Percentiles rank a stretch among this genome's conserved stretches.
phyloP scores from a whole-genome alignment of 2,113 vertebrate genomes.

The Chauna torquata region DNA sequence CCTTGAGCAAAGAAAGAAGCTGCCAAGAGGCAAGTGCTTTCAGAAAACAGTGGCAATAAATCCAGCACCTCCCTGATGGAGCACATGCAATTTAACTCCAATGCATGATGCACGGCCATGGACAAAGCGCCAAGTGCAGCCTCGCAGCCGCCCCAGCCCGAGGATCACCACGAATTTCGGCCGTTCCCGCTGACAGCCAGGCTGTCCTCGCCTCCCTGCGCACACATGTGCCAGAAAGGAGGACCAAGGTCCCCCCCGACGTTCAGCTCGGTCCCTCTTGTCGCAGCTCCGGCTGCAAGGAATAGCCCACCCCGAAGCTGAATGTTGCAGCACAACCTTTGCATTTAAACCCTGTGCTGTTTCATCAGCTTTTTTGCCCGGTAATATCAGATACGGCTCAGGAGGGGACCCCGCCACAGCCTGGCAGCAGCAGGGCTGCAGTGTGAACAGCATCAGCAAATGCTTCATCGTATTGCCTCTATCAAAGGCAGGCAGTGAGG shows the following conservation, averaged over 20 bases:
- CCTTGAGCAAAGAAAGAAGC: not conserved
- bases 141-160: not conserved
- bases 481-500: no score
- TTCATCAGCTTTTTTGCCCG: no score
- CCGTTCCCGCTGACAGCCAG: fast-evolving
- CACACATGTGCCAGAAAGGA: fast-evolving
- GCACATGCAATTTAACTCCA: not conserved
- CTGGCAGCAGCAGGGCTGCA: no score
- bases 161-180: not conserved
- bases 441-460: no score
- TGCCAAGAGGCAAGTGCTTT: not conserved
- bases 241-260: fast-evolving
- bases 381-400: no score
- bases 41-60: not conserved
- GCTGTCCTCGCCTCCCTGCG: not conserved
- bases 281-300: not conserved
- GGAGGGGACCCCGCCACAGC: no score
- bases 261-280: not conserved
- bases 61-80: not conserved
- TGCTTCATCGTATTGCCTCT: no score
- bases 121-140: not conserved
- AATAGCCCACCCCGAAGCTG: not conserved
- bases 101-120: fast-evolving
- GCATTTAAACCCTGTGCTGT: no score
- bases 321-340: no score